Percentiles rank a stretch among this genome's conserved stretches.
These are phyloP conservation scores for Orussus abietinus DNA, from an alignment of 1,140 invertebrate genomes.

Conservation along the genomic window DNA sequence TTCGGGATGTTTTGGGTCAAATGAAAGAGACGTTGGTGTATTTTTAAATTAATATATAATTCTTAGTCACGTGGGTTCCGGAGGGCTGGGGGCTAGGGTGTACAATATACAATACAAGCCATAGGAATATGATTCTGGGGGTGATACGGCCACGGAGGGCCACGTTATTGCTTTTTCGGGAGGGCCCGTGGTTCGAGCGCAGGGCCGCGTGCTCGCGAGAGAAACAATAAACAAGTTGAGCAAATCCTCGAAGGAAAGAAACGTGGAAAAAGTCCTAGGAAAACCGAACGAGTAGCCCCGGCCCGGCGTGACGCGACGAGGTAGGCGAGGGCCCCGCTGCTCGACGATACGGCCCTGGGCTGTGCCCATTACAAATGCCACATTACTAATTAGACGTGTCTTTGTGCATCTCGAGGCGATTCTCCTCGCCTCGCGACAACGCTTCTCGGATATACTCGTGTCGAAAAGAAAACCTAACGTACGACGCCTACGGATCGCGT, in stretches of 20 bases:
- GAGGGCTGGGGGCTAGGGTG: conserved; percentile 33
- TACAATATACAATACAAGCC: conserved; percentile 54
- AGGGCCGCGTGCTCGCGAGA: conserved; percentile 20
- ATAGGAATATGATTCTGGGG: conserved; percentile 45
- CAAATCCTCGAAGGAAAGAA: conserved; percentile 24
- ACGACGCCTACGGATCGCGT: no score
- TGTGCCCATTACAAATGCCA: no score
- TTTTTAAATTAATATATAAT: conserved; percentile 55
- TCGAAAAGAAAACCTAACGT: no score
- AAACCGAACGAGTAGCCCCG: conserved; percentile 15
- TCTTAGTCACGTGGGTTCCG: conserved; percentile 47
- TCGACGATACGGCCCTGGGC: conserved; percentile 9
- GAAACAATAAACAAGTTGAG: conserved; percentile 26
- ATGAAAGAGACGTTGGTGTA: conserved; percentile 26
- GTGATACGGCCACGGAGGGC: conserved; percentile 32
- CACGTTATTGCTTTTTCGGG: conserved; percentile 39
- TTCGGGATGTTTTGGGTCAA: no score
- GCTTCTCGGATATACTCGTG: no score
- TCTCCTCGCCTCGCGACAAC: no score
- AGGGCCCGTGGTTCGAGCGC: conserved; percentile 24
- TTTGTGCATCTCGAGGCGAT: no score
- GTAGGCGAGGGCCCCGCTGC: conserved; percentile 5
- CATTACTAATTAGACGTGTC: no score
- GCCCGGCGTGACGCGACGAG: conserved; percentile 19
- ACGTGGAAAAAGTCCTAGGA: conserved; percentile 12